phyloP scores from a whole-genome alignment of 2,113 vertebrate genomes.

The Marcusenius ussheri region DNA sequence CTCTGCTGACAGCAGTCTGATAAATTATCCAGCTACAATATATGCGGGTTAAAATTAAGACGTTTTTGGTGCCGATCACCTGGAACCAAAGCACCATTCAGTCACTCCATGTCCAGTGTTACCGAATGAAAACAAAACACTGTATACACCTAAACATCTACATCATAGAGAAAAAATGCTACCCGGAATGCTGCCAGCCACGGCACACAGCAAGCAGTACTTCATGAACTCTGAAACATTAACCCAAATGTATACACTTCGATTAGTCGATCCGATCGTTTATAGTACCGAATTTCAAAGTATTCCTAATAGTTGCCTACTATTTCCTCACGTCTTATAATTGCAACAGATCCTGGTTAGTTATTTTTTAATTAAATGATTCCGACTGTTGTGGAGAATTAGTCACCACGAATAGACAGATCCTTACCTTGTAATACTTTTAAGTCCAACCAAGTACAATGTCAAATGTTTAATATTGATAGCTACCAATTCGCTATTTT shows the following conservation, averaged over 20 bases:
- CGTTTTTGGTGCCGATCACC: not conserved
- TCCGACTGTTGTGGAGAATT: not conserved
- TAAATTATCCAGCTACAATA: not conserved
- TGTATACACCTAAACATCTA: not conserved
- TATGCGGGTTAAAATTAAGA: not conserved
- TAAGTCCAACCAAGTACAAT: not conserved
- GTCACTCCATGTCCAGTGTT: not conserved
- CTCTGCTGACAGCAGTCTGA: not conserved
- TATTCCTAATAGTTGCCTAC: not conserved
- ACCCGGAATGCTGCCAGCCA: not conserved
- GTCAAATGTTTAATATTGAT: not conserved
- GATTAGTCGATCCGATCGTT: not conserved
- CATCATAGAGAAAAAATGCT: not conserved
- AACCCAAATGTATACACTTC: not conserved
- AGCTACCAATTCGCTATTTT: not conserved
- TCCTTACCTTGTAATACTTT: not conserved
- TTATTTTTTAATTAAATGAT: not conserved
- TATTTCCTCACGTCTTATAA: not conserved
- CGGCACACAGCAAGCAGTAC: not conserved
- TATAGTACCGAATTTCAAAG: not conserved
- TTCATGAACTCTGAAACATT: not conserved
- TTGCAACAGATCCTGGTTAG: not conserved
- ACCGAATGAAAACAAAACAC: not conserved
- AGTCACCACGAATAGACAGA: not conserved
- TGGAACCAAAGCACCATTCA: not conserved